These are phyloP conservation scores for Antechinus stuartii DNA, from an alignment of 2,113 vertebrate species.

Conservation along the genomic window DNA sequence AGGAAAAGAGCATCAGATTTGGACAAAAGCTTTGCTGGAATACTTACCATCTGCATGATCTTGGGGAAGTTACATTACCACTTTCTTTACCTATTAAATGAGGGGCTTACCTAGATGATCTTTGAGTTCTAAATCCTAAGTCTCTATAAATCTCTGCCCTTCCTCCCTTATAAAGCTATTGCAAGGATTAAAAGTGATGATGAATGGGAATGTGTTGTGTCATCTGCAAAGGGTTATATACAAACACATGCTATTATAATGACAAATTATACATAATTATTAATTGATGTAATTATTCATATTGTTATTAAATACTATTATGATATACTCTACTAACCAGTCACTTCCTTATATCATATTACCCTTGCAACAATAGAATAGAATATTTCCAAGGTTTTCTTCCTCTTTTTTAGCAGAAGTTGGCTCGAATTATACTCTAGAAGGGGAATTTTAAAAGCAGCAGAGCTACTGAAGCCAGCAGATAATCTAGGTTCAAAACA, in stretches of 20 bases:
- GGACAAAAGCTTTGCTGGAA: background rate
- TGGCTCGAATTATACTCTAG: background rate
- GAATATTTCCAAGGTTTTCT: background rate
- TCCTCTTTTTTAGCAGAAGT: background rate
- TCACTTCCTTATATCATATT: background rate
- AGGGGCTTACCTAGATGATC: background rate
- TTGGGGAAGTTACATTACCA: background rate
- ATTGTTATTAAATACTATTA: background rate
- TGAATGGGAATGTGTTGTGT: background rate
- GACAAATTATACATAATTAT: constrained; percentile 2
- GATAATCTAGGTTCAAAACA: background rate
- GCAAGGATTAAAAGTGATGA: background rate
- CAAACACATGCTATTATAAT: background rate
- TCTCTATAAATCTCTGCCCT: background rate
- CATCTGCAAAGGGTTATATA: background rate
- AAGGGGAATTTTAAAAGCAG: background rate
- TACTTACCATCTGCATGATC: background rate
- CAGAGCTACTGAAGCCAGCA: background rate
- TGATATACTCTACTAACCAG: background rate
- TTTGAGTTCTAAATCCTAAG: background rate
- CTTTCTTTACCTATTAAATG: background rate
- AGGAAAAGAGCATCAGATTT: background rate
- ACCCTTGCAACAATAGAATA: background rate
- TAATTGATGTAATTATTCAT: background rate
- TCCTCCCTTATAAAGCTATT: background rate